These are phyloP conservation scores for Sarcophilus harrisii DNA, from an alignment of 2,797 vertebrate species.

Conservation along the genomic window DNA sequence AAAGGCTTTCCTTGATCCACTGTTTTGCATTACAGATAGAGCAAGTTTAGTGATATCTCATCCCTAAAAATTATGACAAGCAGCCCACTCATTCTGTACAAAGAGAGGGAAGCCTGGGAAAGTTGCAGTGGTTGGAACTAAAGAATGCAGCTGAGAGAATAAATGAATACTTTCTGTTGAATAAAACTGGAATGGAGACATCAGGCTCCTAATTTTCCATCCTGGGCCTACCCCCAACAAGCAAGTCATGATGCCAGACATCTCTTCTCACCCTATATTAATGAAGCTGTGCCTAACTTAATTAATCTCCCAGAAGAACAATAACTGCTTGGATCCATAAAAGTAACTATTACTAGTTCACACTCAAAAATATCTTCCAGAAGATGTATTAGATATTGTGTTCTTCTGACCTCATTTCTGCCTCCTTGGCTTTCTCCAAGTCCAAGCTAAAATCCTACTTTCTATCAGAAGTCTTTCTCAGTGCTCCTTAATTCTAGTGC, in stretches of 20 bases:
- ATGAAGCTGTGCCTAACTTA: neutral
- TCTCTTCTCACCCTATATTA: neutral
- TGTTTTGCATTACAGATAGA: neutral
- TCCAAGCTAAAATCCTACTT: neutral
- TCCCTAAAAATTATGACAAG: neutral
- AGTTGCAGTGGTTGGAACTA: neutral
- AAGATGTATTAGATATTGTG: neutral
- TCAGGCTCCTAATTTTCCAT: neutral
- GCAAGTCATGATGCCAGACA: neutral
- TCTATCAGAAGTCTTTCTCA: neutral
- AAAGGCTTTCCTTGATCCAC: neutral
- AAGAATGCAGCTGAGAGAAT: neutral
- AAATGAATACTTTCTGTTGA: neutral
- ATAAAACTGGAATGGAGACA: neutral
- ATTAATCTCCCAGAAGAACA: neutral
- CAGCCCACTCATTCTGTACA: neutral
- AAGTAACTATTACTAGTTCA: neutral
- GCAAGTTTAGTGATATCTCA: neutral
- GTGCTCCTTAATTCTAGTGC: neutral
- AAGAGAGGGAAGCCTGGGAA: neutral
- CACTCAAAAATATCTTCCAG: neutral
- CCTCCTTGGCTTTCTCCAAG: neutral
- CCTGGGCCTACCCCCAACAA: neutral
- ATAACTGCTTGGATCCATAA: neutral
- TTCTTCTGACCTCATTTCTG: neutral